Conservation (phyloP, 2,797 vertebrate species). For the Catharus ustulatus region DNA sequence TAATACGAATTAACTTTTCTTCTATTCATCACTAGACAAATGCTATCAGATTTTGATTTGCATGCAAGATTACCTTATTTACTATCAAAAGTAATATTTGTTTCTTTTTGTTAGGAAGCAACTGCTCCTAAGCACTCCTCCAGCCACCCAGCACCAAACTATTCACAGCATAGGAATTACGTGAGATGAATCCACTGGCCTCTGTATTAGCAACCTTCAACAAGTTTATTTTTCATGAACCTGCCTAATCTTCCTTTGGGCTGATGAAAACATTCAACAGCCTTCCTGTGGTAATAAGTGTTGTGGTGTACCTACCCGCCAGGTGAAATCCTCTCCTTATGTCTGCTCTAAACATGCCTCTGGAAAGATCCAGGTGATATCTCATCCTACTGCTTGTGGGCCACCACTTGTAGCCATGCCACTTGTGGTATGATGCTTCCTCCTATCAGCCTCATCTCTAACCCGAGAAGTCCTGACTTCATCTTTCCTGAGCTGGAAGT, state of each 20-base stretch:
- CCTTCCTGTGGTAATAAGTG: background rate
- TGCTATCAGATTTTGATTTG: background rate
- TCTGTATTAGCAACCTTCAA: background rate
- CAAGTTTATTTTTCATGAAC: background rate
- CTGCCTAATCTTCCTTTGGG: background rate
- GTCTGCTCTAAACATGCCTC: background rate
- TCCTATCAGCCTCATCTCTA: background rate
- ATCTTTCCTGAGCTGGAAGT: background rate
- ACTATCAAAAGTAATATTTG: background rate
- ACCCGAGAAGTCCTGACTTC: background rate
- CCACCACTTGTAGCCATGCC: background rate
- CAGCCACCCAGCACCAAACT: background rate
- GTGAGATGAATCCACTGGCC: background rate
- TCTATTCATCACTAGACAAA: background rate
- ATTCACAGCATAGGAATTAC: background rate
- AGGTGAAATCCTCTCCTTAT: background rate
- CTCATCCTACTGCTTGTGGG: background rate
- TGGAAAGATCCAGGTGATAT: background rate
- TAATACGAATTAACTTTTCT: background rate
- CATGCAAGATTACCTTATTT: background rate
- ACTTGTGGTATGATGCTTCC: fast-evolving
- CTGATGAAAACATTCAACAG: background rate
- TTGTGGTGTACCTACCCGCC: fast-evolving
- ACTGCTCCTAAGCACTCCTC: background rate
- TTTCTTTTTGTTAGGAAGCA: background rate